phyloP scores from a whole-genome alignment of 2,888 invertebrate species.

The Napeogenes inachia region DNA sequence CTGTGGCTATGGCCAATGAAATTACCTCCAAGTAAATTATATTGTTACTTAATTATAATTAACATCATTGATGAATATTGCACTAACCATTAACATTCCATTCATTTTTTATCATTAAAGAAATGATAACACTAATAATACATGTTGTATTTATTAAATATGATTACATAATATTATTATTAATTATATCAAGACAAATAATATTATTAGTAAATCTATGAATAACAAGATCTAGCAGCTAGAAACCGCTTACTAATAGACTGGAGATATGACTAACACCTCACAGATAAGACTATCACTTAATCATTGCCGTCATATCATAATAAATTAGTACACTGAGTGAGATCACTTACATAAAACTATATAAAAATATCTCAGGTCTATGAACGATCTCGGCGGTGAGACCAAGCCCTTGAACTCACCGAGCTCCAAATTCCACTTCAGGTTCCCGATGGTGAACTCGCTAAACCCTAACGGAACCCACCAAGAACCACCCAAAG shows the following conservation, averaged over 20 bases:
- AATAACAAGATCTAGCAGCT: neutral
- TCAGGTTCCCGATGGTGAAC: constrained; percentile 56
- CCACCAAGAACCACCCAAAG: constrained; percentile 46
- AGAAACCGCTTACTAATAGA: neutral
- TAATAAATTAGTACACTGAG: neutral
- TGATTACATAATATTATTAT: neutral
- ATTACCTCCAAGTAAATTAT: constrained; percentile 83
- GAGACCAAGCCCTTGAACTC: constrained; percentile 77
- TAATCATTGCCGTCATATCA: no score
- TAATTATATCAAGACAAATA: neutral
- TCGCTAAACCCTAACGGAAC: constrained; percentile 41
- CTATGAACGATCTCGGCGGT: constrained; percentile 79
- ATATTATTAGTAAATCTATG: no score
- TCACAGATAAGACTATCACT: no score
- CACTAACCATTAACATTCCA: no score
- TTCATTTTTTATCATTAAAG: no score
- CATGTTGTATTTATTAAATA: no score
- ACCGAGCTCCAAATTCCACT: constrained; percentile 83
- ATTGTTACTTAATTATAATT: neutral
- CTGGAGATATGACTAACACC: neutral
- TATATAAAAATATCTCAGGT: constrained; percentile 38
- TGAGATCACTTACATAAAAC: neutral
- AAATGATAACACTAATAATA: no score
- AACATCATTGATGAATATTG: no score
- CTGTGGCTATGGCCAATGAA: constrained; percentile 95